Conservation (phyloP, 2,888 invertebrate species). For the Stenoptilia bipunctidactyla region DNA sequence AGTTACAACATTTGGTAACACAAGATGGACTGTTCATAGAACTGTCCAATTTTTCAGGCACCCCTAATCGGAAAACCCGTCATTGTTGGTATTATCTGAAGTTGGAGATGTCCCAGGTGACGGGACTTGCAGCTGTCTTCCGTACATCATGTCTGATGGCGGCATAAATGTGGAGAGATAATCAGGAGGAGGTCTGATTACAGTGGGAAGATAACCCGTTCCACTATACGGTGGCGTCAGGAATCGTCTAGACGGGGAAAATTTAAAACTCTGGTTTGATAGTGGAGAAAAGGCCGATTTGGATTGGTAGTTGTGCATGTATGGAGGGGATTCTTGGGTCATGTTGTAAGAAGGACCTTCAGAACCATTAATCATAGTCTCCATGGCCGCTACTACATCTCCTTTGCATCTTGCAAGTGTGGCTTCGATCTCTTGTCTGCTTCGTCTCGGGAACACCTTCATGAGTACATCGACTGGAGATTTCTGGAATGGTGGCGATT, state of each 20-base stretch:
- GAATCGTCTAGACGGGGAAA: slow-evolving; percentile 81
- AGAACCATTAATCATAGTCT: slow-evolving; percentile 83
- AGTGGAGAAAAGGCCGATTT: slow-evolving; percentile 86
- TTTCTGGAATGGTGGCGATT: slow-evolving; percentile 53
- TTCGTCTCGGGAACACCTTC: slow-evolving; percentile 90
- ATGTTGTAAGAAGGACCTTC: slow-evolving; percentile 45
- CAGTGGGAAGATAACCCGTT: slow-evolving; percentile 85
- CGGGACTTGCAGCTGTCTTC: slow-evolving; percentile 52
- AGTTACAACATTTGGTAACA: too few species aligned
- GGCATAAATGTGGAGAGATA: slow-evolving; percentile 58
- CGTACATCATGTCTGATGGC: slow-evolving; percentile 58
- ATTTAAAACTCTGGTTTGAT: slow-evolving; percentile 72
- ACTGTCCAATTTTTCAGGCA: slow-evolving; percentile 25
- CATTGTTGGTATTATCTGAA: slow-evolving; percentile 62
- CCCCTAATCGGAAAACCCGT: slow-evolving; percentile 62
- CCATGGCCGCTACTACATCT: slow-evolving; percentile 94
- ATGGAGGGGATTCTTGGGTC: slow-evolving; percentile 55
- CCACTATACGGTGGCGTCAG: slow-evolving; percentile 86
- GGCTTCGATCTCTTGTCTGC: slow-evolving; percentile 88
- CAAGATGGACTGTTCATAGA: too few species aligned
- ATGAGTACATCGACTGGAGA: slow-evolving; percentile 90
- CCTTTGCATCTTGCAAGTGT: slow-evolving; percentile 87
- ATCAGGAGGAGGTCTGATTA: slow-evolving; percentile 73
- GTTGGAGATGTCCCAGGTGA: slow-evolving; percentile 64
- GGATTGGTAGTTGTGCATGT: slow-evolving; percentile 62